Base-by-base conservation (phyloP, 2,888 invertebrate species). In the Chrysina gloriosa region DNA sequence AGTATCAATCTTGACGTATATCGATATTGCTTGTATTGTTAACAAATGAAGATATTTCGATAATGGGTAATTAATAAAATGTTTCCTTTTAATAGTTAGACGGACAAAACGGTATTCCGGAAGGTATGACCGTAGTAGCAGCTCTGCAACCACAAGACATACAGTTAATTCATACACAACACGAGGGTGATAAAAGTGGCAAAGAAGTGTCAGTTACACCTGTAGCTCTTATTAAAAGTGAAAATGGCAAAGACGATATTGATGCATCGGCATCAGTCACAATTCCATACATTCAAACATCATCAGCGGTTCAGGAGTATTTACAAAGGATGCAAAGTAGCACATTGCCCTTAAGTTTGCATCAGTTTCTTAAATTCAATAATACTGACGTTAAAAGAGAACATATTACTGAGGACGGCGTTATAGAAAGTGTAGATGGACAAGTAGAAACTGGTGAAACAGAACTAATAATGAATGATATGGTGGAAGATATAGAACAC, bases 61-160 rank as follows among this genome's bases (percentile, higher is more conserved):
- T 47, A 45, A 39, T 39, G n/a, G n/a, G n/a, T n/a, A n/a, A 16
- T 25, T 56, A 54, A 36, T 5, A 64, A 34, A 34, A 2, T 6
- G 7, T n/a, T 34, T 6, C 31, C 9, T 56, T 25, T 67, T 65
- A 63, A 36, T 47, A 78, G 77, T 76, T 83, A 39, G 84, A 83
- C 69, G 83, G 83, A 27, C 83, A 83, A 72, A 86, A 86, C 2
- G 86, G 86, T 19, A 83, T 86, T 2, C 85, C 86, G 0, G 87
- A 87, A 84, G 90, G 90, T 21, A 83, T 92, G 73, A 91, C 91
- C 58, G 88, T 92, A 23, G 85, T 92, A 19, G 87, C 91, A 0
- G 87, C 90, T 6, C 80, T 92, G 65, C 86, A 86, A 76, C 91
- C 92, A 0, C 91, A 90, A 74, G 91, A 92, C 74, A 86, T 92